phyloP scores from a whole-genome alignment of 1,140 invertebrate species.

The Drosophila neocordata region DNA sequence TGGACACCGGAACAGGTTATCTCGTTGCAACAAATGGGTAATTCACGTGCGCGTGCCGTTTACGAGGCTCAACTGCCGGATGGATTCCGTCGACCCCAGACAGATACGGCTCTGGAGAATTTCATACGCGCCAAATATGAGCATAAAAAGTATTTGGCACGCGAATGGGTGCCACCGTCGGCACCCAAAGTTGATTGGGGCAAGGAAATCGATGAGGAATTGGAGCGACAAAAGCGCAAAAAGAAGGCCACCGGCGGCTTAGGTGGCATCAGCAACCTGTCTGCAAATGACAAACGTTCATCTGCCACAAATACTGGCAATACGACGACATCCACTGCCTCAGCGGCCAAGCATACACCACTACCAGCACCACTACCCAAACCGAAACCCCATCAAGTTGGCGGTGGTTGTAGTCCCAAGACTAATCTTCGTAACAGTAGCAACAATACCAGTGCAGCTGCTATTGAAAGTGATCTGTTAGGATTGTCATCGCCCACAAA shows the following conservation, averaged over 20 bases:
- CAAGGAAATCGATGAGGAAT: conserved; percentile 93
- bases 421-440: conserved; percentile 85
- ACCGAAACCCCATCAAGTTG: conserved; percentile 75
- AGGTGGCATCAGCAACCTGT: conserved; percentile 48
- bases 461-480: conserved; percentile 83
- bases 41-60: conserved; percentile 96
- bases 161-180: conserved; percentile 96
- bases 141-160: conserved; percentile 98
- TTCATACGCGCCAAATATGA: conserved; percentile 99
- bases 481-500: conserved; percentile 83
- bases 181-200: conserved; percentile 93
- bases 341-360: conserved; percentile 57
- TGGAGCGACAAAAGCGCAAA: conserved; percentile 90
- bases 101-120: conserved; percentile 95
- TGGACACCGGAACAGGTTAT: conserved; percentile 99
- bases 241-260: conserved; percentile 84
- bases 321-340: conserved; percentile 24
- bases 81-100: conserved; percentile 96
- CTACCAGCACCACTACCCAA: conserved; percentile 83
- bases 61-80: conserved; percentile 99
- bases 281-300: conserved; percentile 57
- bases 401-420: conserved; percentile 86
- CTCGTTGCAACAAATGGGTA: conserved; percentile 97
- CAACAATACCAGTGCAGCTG: conserved; percentile 68
- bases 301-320: conserved; percentile 27